Evolutionary conservation across 2,113 vertebrate species (phyloP), one percentile per base, ranked within the genome.

Genomic region (Argyrosomus japonicus): DNA sequence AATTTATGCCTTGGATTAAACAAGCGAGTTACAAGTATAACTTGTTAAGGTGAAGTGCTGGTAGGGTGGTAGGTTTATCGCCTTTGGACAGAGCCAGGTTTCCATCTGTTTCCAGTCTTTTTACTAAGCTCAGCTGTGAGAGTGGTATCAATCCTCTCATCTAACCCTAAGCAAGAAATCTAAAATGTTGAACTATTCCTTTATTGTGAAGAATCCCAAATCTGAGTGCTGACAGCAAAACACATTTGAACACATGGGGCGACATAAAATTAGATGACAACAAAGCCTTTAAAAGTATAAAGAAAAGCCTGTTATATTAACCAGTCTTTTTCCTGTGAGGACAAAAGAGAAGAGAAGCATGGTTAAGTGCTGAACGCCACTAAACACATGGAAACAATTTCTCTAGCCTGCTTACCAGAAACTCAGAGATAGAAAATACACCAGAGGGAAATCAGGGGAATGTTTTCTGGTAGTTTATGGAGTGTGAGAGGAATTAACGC

Each of bases 321-420:
- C 51, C 68, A 77, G 36, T 15, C 50, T 51, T 82, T 86, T 68
- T 5, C 36, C 75, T 70, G 58, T 61, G 67, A 82, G 48, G 48
- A 51, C 53, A 21, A 48, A 67, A 50, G 68, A 74, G 62, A 71
- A 74, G 58, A 71, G 73, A 79, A 87, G 57, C 63, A 62, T 27
- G 11, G 43, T 81, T 19, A 60, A 25, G 53, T n/a, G 25, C 47
- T 56, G 58, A 84, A 88, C 48, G 14, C n/a, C 56, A 75, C 63
- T 23, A 32, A 75, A 89, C 93, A 94, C 82, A 89, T 93, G 92
- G 92, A 90, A 93, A 77, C 74, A 79, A 80, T 94, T 93, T 88
- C 69, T 79, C 56, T 73, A 58, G 71, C 70, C 40, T 73, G 68
- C 75, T 88, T 86, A 83, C 60, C 83, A 85, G 87, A 86, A 88